Evolutionary conservation across 2,797 vertebrate genomes (phyloP).

Genomic region (Synaphobranchus kaupii): DNA sequence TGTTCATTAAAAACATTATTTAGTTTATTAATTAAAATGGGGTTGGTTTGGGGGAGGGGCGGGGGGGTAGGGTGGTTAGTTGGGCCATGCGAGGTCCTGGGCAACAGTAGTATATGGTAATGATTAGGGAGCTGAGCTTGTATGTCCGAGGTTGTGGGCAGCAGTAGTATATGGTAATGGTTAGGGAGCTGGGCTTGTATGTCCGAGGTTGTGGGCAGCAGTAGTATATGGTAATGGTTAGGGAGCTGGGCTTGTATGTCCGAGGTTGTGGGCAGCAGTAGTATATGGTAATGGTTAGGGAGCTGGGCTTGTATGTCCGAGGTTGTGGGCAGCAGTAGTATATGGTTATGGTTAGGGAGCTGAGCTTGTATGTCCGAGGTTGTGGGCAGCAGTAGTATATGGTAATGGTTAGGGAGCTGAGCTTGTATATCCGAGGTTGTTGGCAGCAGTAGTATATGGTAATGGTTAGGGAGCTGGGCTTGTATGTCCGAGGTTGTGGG

Average conservation of each 20-base stretch:
- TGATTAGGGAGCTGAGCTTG: neutral
- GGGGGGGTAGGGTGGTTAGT: neutral
- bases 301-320: neutral
- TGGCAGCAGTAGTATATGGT: too few relatives aligned
- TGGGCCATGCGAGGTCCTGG: neutral
- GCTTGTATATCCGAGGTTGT: neutral
- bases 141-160: neutral
- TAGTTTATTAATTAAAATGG: neutral
- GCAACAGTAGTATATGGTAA: too few relatives aligned
- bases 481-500: neutral
- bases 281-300: too few relatives aligned
- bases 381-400: too few relatives aligned
- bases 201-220: neutral
- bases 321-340: too few relatives aligned
- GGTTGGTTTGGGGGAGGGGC: neutral
- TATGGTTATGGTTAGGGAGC: too few relatives aligned
- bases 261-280: too few relatives aligned
- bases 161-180: too few relatives aligned
- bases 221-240: too few relatives aligned
- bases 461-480: neutral
- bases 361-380: neutral
- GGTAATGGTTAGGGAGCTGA: too few relatives aligned
- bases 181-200: neutral
- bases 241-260: neutral
- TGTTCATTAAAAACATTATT: neutral